A percentile compares a stretch with the other conserved stretches of the same genome.
Evolutionary conservation across 1,140 invertebrate genomes (phyloP).

Genomic region (Vollenhovia emeryi): DNA sequence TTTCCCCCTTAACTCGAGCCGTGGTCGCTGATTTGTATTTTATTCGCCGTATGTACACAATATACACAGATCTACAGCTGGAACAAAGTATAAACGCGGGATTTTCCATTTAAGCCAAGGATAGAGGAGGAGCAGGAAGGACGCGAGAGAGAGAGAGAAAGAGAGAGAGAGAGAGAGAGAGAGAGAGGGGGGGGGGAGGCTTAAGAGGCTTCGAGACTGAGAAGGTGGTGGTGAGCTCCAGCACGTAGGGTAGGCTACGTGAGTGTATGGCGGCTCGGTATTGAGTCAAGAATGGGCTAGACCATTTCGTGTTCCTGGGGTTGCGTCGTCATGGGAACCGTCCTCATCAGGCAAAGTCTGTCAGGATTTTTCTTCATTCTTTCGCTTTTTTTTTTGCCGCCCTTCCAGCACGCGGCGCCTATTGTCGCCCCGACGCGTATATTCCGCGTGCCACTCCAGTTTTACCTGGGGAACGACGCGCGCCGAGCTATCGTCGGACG

Average conservation of each 20-base stretch:
- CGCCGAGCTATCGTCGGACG: not conserved
- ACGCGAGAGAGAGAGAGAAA: slow-evolving; percentile 5
- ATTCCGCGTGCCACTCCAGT: not conserved
- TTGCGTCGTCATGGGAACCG: slow-evolving; percentile 83
- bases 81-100: slow-evolving; percentile 63
- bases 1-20: slow-evolving; percentile 12
- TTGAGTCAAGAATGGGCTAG: slow-evolving; percentile 81
- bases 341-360: slow-evolving; percentile 81
- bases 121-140: slow-evolving; percentile 36
- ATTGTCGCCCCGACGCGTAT: no score
- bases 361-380: slow-evolving; percentile 68
- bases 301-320: slow-evolving; percentile 80
- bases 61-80: slow-evolving; percentile 58
- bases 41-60: slow-evolving; percentile 20
- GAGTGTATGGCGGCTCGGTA: slow-evolving; percentile 66
- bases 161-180: slow-evolving; percentile 14
- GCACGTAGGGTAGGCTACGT: slow-evolving; percentile 49
- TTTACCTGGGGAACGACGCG: not conserved
- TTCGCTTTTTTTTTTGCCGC: slow-evolving; percentile 6
- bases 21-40: slow-evolving; percentile 61
- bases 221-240: slow-evolving; percentile 64
- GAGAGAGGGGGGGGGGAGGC: not conserved
- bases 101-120: slow-evolving; percentile 60
- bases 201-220: slow-evolving; percentile 68
- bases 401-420: not conserved